phyloP scores from a whole-genome alignment of 2,797 vertebrate genomes.

The Cercopithecus petaurista region DNA sequence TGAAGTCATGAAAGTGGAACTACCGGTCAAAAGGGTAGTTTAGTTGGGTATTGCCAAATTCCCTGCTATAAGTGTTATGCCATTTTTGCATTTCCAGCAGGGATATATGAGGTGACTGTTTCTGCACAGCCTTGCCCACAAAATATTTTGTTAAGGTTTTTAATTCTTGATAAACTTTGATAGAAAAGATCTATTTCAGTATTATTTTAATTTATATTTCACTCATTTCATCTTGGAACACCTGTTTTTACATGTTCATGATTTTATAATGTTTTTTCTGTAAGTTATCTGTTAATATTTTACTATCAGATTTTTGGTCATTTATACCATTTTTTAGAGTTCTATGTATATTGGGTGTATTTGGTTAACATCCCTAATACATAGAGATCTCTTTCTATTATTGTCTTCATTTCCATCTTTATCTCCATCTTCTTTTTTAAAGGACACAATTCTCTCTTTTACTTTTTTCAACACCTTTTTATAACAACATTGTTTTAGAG shows the following conservation, averaged over 20 bases:
- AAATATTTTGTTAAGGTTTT: not conserved
- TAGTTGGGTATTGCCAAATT: not conserved
- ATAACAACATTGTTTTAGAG: slow-evolving; percentile 11
- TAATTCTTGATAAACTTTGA: not conserved
- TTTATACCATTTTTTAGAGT: not conserved
- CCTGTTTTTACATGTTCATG: not conserved
- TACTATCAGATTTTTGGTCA: not conserved
- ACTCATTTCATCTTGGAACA: not conserved
- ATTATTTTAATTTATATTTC: slow-evolving; percentile 20
- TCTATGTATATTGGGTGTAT: not conserved
- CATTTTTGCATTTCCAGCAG: not conserved
- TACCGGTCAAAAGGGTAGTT: not conserved
- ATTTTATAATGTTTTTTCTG: not conserved
- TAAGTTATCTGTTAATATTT: not conserved
- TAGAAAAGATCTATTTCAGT: not conserved
- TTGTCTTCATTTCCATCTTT: not conserved
- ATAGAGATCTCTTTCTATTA: not conserved
- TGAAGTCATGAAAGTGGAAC: not conserved
- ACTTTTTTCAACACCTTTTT: not conserved
- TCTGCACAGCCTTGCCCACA: not conserved
- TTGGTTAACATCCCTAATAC: not conserved
- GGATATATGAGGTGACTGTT: not conserved
- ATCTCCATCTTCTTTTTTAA: not conserved
- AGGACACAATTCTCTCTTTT: not conserved
- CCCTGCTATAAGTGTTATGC: not conserved